A percentile compares a stretch with the other conserved stretches of the same genome.
phyloP scores from a whole-genome alignment of 2,797 vertebrate genomes.

The Dromococcyx pavoninus region DNA sequence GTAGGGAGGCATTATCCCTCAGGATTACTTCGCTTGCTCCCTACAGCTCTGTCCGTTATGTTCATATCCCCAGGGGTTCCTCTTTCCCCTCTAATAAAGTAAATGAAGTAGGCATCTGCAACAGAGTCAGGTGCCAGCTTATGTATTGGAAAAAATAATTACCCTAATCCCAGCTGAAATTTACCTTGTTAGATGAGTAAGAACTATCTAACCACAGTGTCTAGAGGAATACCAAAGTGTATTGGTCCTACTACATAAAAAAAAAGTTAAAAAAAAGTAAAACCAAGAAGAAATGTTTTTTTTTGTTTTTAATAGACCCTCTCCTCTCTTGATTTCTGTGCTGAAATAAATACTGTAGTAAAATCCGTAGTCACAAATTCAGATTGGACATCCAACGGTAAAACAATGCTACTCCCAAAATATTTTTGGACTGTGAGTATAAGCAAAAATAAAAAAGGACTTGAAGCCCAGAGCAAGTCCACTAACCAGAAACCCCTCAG shows the following conservation, averaged over 20 bases:
- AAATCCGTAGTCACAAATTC: not conserved
- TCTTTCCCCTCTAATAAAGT: not conserved
- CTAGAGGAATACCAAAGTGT: not conserved
- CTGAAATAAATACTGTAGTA: not conserved
- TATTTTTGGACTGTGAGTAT: not conserved
- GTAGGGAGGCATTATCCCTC: not conserved
- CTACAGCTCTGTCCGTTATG: not conserved
- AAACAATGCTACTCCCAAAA: not conserved
- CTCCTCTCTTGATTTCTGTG: not conserved
- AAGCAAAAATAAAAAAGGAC: not conserved
- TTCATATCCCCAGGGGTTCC: not conserved
- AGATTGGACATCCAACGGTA: not conserved
- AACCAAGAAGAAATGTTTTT: accelerated
- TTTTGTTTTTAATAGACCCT: not conserved
- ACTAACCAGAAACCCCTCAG: not conserved
- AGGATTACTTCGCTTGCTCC: not conserved
- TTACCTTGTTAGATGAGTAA: not conserved
- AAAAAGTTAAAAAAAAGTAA: accelerated
- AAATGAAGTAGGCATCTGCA: constrained; percentile 15
- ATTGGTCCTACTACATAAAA: not conserved
- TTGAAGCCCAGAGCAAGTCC: not conserved
- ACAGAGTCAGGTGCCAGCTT: not conserved
- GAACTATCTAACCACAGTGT: not conserved
- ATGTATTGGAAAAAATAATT: not conserved
- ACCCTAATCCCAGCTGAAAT: not conserved